A percentile compares a stretch with the other conserved stretches of the same genome.
Conservation (phyloP, 2,888 invertebrate species). For the Clepsis dumicolana region DNA sequence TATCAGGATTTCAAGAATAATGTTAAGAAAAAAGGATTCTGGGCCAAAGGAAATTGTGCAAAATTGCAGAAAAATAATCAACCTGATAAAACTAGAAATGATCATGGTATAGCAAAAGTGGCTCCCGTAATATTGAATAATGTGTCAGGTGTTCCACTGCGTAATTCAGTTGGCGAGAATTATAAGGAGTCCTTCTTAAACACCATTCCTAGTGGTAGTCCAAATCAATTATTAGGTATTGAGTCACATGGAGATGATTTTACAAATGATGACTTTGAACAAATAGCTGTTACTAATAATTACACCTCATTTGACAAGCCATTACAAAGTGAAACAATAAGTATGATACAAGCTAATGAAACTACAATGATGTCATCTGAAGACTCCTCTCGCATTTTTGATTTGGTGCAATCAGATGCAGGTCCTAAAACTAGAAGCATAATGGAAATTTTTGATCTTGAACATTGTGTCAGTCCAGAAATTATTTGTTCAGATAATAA, state of each 20-base stretch:
- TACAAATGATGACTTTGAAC: constrained; percentile 60
- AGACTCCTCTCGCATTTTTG: constrained; percentile 64
- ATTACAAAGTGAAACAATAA: constrained; percentile 35
- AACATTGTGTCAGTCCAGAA: constrained; percentile 58
- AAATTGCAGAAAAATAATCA: constrained; percentile 57
- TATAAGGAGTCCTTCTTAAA: not conserved
- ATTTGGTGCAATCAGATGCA: constrained; percentile 69
- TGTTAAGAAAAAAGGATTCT: constrained; percentile 76
- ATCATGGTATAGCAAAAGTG: constrained; percentile 21
- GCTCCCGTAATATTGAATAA: not conserved
- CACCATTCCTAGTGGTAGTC: not conserved
- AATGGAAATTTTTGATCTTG: constrained; percentile 73
- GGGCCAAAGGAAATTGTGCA: constrained; percentile 79
- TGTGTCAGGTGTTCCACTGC: constrained; percentile 20
- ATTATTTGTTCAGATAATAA: constrained; percentile 60
- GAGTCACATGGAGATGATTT: constrained; percentile 54
- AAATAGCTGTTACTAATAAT: constrained; percentile 51
- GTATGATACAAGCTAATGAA: constrained; percentile 30
- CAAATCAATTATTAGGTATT: constrained; percentile 33
- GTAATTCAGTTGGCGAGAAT: constrained; percentile 13
- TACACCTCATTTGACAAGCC: constrained; percentile 64
- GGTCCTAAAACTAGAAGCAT: constrained; percentile 72
- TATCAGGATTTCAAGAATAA: constrained; percentile 81
- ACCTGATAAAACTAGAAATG: constrained; percentile 42
- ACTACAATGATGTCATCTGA: constrained; percentile 47